These are phyloP conservation scores for Chamaedrilus cognettii DNA, from an alignment of 2,888 invertebrate species.

Conservation along the genomic window DNA sequence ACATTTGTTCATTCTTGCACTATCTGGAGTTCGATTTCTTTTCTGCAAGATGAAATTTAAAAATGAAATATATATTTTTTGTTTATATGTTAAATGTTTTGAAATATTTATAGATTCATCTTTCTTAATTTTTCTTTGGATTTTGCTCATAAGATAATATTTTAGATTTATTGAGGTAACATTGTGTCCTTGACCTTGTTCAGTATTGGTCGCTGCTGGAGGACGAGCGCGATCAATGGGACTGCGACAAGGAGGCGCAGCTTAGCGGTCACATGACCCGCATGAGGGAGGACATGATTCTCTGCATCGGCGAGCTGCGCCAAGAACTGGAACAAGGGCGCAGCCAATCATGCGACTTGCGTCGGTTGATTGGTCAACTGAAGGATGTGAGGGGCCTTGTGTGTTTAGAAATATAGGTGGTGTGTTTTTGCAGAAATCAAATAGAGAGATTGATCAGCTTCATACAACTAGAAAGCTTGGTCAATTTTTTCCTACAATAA, in stretches of 20 bases:
- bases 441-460: too few species aligned
- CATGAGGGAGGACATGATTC: background rate
- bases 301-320: background rate
- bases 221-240: slow-evolving; percentile 2
- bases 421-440: too few species aligned
- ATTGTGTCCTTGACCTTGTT: background rate
- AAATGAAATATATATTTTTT: background rate
- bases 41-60: background rate
- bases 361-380: background rate
- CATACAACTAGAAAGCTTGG: too few species aligned
- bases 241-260: background rate
- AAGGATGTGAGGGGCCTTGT: background rate
- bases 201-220: slow-evolving; percentile 5
- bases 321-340: background rate
- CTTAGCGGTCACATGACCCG: slow-evolving; percentile 1
- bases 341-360: background rate
- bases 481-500: too few species aligned
- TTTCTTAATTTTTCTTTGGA: background rate
- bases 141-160: background rate
- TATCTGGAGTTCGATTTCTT: too few species aligned
- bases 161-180: too few species aligned
- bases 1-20: background rate
- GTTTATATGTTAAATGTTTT: background rate
- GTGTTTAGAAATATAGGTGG: too few species aligned
- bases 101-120: background rate